Evolutionary conservation across 2,113 vertebrate species (phyloP).

Genomic region (Meriones unguiculatus): DNA sequence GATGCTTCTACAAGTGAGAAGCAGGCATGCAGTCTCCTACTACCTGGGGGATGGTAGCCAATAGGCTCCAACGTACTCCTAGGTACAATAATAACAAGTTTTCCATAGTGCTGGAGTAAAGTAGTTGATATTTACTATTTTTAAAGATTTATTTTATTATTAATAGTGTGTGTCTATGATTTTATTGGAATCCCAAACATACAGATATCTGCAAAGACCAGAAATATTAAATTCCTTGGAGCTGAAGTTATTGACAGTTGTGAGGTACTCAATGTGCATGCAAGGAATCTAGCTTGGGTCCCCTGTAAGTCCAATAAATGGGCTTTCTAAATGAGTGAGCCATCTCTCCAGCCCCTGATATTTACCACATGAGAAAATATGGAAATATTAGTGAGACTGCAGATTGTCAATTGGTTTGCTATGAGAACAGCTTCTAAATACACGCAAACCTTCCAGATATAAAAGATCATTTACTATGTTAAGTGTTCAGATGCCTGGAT

Average conservation of each 20-base stretch:
- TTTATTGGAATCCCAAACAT: neutral
- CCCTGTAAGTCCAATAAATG: neutral
- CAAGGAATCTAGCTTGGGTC: neutral
- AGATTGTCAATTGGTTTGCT: neutral
- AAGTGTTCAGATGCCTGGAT: neutral
- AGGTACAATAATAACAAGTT: neutral
- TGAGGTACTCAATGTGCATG: neutral
- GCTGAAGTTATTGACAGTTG: neutral
- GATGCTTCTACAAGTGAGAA: neutral
- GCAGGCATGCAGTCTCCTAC: neutral
- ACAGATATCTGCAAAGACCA: neutral
- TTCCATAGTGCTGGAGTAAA: neutral
- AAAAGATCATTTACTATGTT: neutral
- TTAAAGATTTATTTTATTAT: neutral
- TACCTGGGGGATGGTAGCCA: neutral
- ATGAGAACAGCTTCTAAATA: neutral
- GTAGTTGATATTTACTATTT: neutral
- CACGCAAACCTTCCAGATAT: neutral
- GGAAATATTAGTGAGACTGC: neutral
- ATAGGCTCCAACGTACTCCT: neutral
- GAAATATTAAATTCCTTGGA: neutral
- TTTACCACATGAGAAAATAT: neutral
- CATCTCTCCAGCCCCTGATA: neutral
- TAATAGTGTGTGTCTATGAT: neutral
- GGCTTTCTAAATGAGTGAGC: neutral